A percentile compares a stretch with the other conserved stretches of the same genome.
phyloP scores from a whole-genome alignment of 2,888 invertebrate species.

The Temnothorax ravouxi region DNA sequence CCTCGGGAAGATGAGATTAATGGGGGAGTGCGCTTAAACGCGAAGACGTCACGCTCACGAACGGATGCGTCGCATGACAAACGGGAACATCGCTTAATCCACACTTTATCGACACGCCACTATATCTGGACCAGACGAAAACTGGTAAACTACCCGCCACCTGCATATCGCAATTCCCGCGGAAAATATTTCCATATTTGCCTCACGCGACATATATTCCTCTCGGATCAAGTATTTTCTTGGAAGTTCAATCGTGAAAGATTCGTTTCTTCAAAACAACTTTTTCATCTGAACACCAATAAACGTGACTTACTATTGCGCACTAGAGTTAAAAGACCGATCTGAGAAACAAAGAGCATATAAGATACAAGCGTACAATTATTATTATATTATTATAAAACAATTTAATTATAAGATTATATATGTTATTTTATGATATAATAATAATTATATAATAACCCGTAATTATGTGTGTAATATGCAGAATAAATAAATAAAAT shows the following conservation, averaged over 20 bases:
- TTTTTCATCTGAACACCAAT: not conserved
- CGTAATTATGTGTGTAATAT: too few relatives aligned
- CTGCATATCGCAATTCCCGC: slow-evolving; percentile 37
- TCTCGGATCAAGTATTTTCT: slow-evolving; percentile 5
- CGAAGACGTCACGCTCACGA: slow-evolving; percentile 35
- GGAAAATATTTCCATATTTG: slow-evolving; percentile 33
- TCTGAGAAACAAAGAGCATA: not conserved
- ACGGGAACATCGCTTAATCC: slow-evolving; percentile 58
- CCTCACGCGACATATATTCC: not conserved
- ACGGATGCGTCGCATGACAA: slow-evolving; percentile 50
- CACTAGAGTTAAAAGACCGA: not conserved
- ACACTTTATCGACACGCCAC: slow-evolving; percentile 65
- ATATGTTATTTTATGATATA: not conserved
- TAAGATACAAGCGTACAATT: not conserved
- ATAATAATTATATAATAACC: not conserved
- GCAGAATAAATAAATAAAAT: not conserved
- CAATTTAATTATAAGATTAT: not conserved
- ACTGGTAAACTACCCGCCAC: slow-evolving; percentile 61
- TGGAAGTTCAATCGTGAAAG: not conserved
- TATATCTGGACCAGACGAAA: slow-evolving; percentile 66
- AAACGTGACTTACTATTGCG: not conserved
- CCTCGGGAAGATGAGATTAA: slow-evolving; percentile 54
- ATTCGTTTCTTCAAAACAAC: slow-evolving; percentile 2
- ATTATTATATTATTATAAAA: slow-evolving; percentile 4
- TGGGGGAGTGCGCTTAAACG: slow-evolving; percentile 43